Conservation (phyloP, 2,888 invertebrate species). For the Tetramorium bicarinatum region DNA sequence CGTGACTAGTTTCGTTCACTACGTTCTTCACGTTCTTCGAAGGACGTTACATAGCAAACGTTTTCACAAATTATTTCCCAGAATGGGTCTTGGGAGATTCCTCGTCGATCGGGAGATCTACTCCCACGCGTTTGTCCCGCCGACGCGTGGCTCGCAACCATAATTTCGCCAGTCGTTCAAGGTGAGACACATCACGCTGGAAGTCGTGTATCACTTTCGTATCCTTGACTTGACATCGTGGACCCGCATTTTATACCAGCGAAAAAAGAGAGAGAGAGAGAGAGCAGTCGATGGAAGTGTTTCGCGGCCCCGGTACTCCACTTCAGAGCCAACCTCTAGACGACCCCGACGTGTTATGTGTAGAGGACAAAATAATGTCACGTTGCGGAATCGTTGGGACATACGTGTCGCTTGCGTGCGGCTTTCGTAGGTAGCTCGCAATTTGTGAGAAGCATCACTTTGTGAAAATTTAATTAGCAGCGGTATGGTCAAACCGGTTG, state of each 20-base stretch:
- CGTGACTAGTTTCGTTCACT: background rate
- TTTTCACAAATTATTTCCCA: slow-evolving; percentile 63
- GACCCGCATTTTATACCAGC: slow-evolving; percentile 70
- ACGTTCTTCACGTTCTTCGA: slow-evolving; percentile 13
- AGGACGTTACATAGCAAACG: background rate
- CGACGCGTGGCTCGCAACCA: slow-evolving; percentile 73
- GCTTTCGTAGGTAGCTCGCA: background rate
- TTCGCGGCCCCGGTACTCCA: slow-evolving; percentile 60
- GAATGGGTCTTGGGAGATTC: slow-evolving; percentile 71
- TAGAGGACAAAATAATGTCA: slow-evolving; percentile 62
- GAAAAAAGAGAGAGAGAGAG: slow-evolving; percentile 32
- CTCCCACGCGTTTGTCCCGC: slow-evolving; percentile 71
- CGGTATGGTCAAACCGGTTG: too few species aligned
- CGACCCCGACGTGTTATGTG: slow-evolving; percentile 67
- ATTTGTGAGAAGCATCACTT: background rate
- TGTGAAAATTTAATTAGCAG: slow-evolving; percentile 1
- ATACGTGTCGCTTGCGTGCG: slow-evolving; percentile 20
- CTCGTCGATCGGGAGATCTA: slow-evolving; percentile 68
- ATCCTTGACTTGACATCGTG: slow-evolving; percentile 73
- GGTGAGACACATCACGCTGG: slow-evolving; percentile 72
- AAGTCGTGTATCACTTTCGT: slow-evolving; percentile 71
- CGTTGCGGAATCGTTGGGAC: slow-evolving; percentile 1
- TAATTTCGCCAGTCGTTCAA: slow-evolving; percentile 75
- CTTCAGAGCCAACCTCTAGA: slow-evolving; percentile 71
- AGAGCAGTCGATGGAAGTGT: slow-evolving; percentile 36